Conservation (phyloP, 2,113 vertebrate genomes). For the Tragelaphus strepsiceros region DNA sequence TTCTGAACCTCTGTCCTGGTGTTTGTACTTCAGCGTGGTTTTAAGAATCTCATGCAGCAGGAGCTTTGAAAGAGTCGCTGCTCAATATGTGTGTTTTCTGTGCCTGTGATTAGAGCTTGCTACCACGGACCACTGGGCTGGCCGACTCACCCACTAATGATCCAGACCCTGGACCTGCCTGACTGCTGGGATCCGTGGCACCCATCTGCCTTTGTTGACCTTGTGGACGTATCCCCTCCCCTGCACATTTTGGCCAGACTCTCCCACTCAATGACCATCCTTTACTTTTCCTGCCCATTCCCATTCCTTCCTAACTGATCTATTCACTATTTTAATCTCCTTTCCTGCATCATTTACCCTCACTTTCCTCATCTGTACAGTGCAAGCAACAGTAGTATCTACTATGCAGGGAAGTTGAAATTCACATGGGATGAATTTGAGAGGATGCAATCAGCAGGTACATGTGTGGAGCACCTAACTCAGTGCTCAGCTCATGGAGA, state of each 20-base stretch:
- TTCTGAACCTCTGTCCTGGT: neutral
- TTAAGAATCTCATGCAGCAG: neutral
- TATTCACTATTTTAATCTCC: neutral
- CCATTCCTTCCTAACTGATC: neutral
- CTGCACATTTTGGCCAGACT: neutral
- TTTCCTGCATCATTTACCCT: neutral
- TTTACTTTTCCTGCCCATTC: neutral
- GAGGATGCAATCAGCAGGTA: neutral
- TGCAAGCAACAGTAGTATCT: neutral
- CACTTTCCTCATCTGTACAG: neutral
- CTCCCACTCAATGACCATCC: neutral
- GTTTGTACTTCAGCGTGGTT: neutral
- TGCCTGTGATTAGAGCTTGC: neutral
- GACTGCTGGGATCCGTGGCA: neutral
- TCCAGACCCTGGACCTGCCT: neutral
- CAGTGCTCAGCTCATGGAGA: no score
- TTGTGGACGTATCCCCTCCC: neutral
- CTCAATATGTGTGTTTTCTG: neutral
- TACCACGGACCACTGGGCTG: neutral
- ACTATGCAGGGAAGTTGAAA: neutral
- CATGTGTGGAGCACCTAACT: accelerated
- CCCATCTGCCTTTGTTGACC: neutral
- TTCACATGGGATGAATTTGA: neutral
- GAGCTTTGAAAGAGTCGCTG: neutral
- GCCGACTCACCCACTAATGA: neutral